Evolutionary conservation across 1,140 invertebrate species (phyloP), one percentile per base, ranked within the genome.

Genomic region (Drosophila orena): DNA sequence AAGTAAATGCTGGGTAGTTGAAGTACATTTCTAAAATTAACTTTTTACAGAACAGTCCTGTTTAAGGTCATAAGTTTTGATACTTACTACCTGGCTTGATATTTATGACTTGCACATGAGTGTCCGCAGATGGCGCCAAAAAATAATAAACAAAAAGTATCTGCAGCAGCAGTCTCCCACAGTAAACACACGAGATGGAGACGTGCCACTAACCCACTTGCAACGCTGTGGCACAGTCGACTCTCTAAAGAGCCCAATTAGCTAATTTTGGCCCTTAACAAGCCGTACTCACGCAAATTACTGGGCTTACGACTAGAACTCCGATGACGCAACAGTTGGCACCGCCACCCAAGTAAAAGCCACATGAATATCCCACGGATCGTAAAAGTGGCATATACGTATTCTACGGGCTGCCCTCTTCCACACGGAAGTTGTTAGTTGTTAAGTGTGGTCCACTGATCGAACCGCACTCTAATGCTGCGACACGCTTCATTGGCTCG

Each of bases 131-230:
- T 81, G 79, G 79, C 79, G 73, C 68, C 56, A 52, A 71, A 58
- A 46, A 78, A 78, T 53, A 77, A 78, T 57, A 77, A 77, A 62
- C 61, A 78, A 76, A 73, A 59, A 57, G 57, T 54, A 57, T 73
- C 49, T 22, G 55, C 56, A 60, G 50, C 62, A 43, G 50, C 50
- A 66, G 54, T 58, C 46, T 58, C 75, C 61, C 70, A 85, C 80
- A 85, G 62, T 71, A 74, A 66, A 79, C 46, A 57, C 58, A 47
- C 50, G 61, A 81, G 59, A 55, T 49, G 49, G 35, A 58, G 64
- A 79, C 59, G 83, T 86, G 83, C 83, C 66, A 86, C 83, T 86
- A 86, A 86, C 83, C 83, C 79, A 86, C 79, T 88, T 84, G 77
- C 40, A 53, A 42, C 53, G 17, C 64, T 15, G 35, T 34, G 50